phyloP scores from a whole-genome alignment of 2,888 invertebrate species.

The Pristionchus mayeri region DNA sequence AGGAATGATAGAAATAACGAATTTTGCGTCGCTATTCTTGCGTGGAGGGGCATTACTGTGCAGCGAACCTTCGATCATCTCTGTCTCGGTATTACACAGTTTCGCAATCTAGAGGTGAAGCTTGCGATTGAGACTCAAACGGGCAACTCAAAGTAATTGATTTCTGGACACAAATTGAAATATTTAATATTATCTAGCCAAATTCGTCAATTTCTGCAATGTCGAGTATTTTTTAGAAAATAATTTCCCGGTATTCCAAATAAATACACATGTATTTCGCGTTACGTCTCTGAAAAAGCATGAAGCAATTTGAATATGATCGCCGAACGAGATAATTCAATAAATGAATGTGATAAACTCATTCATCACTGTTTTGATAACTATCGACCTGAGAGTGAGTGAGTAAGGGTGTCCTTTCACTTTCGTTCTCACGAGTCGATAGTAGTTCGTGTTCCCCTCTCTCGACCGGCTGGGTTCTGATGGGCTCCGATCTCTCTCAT shows the following conservation, averaged over 20 bases:
- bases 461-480: background rate
- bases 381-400: slow-evolving; percentile 18
- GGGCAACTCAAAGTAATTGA: background rate
- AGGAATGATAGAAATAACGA: background rate
- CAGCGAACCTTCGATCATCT: background rate
- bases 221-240: too few relatives aligned
- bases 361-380: background rate
- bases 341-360: too few relatives aligned
- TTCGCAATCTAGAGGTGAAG: background rate
- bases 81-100: slow-evolving; percentile 10
- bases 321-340: too few relatives aligned
- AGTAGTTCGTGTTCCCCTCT: background rate
- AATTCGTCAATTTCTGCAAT: too few relatives aligned
- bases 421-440: slow-evolving; percentile 34
- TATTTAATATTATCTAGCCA: too few relatives aligned
- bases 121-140: slow-evolving; percentile 1
- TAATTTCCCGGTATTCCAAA: too few relatives aligned
- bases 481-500: slow-evolving; percentile 21
- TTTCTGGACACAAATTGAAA: too few relatives aligned
- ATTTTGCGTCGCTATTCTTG: too few relatives aligned
- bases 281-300: too few relatives aligned
- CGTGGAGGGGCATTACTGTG: background rate
- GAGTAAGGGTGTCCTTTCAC: slow-evolving; percentile 39
- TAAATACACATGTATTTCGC: too few relatives aligned
- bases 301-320: too few relatives aligned